Base-by-base conservation (phyloP, 2,888 invertebrate species). In the Ypsolopha sequella region DNA sequence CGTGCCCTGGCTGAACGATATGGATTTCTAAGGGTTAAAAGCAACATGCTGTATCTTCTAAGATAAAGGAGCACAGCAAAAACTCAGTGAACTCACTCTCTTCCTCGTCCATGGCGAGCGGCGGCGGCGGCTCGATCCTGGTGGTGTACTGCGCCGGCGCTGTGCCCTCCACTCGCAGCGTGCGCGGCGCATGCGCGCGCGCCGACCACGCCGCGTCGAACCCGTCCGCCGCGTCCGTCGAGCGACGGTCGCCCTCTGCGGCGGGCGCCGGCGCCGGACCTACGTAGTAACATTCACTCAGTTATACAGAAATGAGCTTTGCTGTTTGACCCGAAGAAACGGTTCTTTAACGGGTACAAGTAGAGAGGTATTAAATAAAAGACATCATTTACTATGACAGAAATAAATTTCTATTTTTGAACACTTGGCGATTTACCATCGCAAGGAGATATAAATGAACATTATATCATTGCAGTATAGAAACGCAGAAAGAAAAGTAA, bases 121-220 rank as follows among this genome's bases (percentile, higher is more conserved):
- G 33, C 11, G 49, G 35, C 8, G 45, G 52, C 43, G 55, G 52
- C 9, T 54, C 54, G 1, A 55, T 34, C 33, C 53, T 39, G 38
- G 54, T 55, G n/a, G 54, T 53, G 49, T 53, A 53, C 11, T 50
- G 36, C 39, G 71, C 70, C 54, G 63, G 64, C 59, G 66, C 65
- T 14, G 70, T 64, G 61, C 71, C 70, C 59, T 82, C 81, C 13
- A 85, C 85, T 52, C 81, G 76, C 66, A 85, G 66, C 39, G 70
- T 70, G 1, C 76, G 67, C 60, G 63, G 59, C 53, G 49, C 62
- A 54, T 58, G 58, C 58, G 56, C 50, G 53, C 56, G 33, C 55
- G 53, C 9, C 45, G 48, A 0, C 51, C 76, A 79, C 64, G 62
- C 68, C 57, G 60, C 70, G 65, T 76, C 77, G 68, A 79, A 80